Conservation (phyloP, 1,140 invertebrate genomes). For the Tetragonula clypearis region DNA sequence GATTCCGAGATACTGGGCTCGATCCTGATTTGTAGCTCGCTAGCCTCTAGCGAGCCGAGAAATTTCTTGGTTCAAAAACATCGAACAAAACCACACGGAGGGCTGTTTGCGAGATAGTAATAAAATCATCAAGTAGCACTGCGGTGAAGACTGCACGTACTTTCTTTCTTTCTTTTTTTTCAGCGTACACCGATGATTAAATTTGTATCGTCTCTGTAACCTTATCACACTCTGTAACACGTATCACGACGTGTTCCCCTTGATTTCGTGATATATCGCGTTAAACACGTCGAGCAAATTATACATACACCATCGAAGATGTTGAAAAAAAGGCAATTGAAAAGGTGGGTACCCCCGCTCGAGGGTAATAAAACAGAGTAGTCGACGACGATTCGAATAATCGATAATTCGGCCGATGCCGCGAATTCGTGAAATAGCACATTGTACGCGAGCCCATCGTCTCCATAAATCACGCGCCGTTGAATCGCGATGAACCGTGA, state of each 20-base stretch:
- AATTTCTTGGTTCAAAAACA: neutral
- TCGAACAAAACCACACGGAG: no score
- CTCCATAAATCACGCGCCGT: constrained; percentile 34
- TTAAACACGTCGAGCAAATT: neutral
- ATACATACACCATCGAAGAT: no score
- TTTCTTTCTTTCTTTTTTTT: no score
- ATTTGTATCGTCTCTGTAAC: no score
- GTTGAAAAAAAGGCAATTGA: neutral
- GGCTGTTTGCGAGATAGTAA: neutral
- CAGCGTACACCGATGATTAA: no score
- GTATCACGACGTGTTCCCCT: no score
- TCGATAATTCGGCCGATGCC: constrained; percentile 49
- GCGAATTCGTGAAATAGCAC: constrained; percentile 28
- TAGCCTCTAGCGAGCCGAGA: no score
- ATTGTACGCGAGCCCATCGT: constrained; percentile 22
- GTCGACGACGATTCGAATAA: constrained; percentile 22
- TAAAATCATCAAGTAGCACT: neutral
- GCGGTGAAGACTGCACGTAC: neutral
- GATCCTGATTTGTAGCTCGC: neutral
- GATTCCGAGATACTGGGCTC: neutral
- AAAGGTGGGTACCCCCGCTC: neutral
- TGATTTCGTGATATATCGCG: neutral
- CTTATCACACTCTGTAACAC: no score
- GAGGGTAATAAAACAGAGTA: neutral
- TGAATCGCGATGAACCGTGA: constrained; percentile 13